Evolutionary conservation across 2,113 vertebrate species (phyloP).

Genomic region (Ptychochromis oligacanthus): DNA sequence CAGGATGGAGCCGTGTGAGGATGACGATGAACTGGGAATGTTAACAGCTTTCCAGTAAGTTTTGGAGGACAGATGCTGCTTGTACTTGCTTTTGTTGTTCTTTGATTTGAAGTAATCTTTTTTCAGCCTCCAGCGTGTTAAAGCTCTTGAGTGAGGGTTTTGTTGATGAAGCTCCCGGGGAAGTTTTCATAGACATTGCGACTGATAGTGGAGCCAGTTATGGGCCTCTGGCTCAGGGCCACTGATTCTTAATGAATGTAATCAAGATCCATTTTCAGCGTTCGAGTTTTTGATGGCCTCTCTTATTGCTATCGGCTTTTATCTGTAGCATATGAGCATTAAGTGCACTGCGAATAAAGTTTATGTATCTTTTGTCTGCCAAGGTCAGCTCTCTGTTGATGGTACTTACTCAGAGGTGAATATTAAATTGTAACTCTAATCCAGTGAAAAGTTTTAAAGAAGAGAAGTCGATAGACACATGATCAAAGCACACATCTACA

Average conservation of each 20-base stretch:
- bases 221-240: constrained; percentile 4
- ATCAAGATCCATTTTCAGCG: neutral
- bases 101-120: neutral
- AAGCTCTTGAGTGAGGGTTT: neutral
- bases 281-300: constrained; percentile 5
- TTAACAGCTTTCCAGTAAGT: constrained; percentile 85
- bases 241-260: neutral
- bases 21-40: constrained; percentile 78
- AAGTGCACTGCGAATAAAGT: neutral
- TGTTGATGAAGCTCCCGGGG: constrained; percentile 19
- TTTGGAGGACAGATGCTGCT: neutral
- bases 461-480: no score
- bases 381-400: neutral
- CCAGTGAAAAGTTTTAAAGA: constrained; percentile 2
- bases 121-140: neutral
- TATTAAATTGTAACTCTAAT: neutral
- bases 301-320: neutral
- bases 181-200: neutral
- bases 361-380: neutral
- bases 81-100: neutral
- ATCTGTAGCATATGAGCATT: neutral
- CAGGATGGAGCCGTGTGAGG: constrained; percentile 80
- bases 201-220: neutral
- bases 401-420: neutral
- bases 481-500: no score